Evolutionary conservation across 1,140 invertebrate species (phyloP).

Genomic region (Pseudomyrmex gracilis): DNA sequence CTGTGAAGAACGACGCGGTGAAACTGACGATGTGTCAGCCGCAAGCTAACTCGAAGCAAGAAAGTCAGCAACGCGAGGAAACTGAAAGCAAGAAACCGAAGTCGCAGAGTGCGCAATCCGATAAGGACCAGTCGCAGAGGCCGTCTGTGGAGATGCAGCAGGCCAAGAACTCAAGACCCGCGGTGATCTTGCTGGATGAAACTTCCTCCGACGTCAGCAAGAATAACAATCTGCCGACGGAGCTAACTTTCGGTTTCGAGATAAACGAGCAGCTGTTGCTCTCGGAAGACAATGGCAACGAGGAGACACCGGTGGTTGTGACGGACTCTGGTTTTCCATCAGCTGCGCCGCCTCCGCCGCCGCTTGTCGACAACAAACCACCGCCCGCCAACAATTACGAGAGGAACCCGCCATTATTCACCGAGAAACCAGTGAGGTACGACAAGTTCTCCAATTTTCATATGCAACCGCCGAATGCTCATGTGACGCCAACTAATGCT

Average conservation of each 20-base stretch:
- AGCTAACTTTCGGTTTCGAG: slow-evolving; percentile 89
- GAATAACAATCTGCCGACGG: slow-evolving; percentile 83
- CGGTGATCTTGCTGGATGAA: slow-evolving; percentile 88
- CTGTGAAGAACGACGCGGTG: slow-evolving; percentile 41
- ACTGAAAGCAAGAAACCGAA: slow-evolving; percentile 72
- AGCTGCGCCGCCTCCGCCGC: slow-evolving; percentile 62
- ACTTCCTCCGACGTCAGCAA: slow-evolving; percentile 80
- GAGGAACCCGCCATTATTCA: slow-evolving; percentile 71
- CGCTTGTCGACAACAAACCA: slow-evolving; percentile 68
- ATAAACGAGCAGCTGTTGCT: slow-evolving; percentile 88
- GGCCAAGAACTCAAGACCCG: slow-evolving; percentile 82
- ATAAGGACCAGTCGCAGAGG: slow-evolving; percentile 73
- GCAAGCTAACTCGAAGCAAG: slow-evolving; percentile 57
- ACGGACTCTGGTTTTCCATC: slow-evolving; percentile 69
- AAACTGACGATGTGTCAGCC: slow-evolving; percentile 36
- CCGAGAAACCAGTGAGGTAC: slow-evolving; percentile 77
- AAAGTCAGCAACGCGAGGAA: slow-evolving; percentile 64
- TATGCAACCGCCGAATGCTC: slow-evolving; percentile 69
- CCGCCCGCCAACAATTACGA: slow-evolving; percentile 74
- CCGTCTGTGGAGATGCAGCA: slow-evolving; percentile 46
- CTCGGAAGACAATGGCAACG: slow-evolving; percentile 75
- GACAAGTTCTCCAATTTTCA: slow-evolving; percentile 80
- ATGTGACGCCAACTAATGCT: slow-evolving; percentile 49
- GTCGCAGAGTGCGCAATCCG: slow-evolving; percentile 61
- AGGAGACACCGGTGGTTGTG: slow-evolving; percentile 51